Evolutionary conservation across 2,113 vertebrate genomes (phyloP), one percentile per base, ranked within the genome.

Genomic region (Mesitornis unicolor): DNA sequence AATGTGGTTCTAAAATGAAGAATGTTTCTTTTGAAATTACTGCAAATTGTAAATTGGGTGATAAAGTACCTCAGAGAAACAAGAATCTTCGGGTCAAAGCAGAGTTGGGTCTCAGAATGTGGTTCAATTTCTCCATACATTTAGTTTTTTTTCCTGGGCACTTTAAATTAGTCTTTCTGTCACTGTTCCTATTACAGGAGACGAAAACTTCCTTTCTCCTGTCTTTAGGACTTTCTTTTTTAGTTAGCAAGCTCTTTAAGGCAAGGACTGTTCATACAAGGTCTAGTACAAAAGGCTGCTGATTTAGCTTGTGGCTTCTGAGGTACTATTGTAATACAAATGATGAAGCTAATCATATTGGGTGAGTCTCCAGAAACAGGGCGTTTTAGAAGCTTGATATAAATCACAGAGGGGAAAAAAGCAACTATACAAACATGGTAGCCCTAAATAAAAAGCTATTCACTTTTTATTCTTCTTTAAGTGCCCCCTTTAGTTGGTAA

Each of bases 201-300:
- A 64, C 33, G 43, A 78, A 69, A 12, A 53, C 8, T 92, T 83
- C 24, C 53, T 77, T 81, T 84, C 65, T 56, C 11, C 28, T 59
- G 20, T 42, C 83, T 77, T 60, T 40, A 78, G n/a, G 53, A 35
- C 87, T 83, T 88, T 33, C 57, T 80, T 57, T 85, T 74, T 80
- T 2, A 69, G 53, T 83, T 88, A 40, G 53, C 79, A 73, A 89
- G 61, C 81, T 87, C 77, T 87, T 82, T 47, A 83, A 89, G 36
- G 84, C 53, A 79, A 84, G 65, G 31, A 61, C 47, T 54, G 51
- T 59, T 94, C 48, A 40, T 42, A 35, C 65, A 87, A 9, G 24
- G 31, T 59, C 38, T 53, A 33, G 53, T 56, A 95, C 65, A 88
- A 97, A 93, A 94, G 85, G 78, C 79, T 88, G 76, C 75, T 90